Conservation (phyloP, 2,797 vertebrate genomes). For the Ficedula albicollis region DNA sequence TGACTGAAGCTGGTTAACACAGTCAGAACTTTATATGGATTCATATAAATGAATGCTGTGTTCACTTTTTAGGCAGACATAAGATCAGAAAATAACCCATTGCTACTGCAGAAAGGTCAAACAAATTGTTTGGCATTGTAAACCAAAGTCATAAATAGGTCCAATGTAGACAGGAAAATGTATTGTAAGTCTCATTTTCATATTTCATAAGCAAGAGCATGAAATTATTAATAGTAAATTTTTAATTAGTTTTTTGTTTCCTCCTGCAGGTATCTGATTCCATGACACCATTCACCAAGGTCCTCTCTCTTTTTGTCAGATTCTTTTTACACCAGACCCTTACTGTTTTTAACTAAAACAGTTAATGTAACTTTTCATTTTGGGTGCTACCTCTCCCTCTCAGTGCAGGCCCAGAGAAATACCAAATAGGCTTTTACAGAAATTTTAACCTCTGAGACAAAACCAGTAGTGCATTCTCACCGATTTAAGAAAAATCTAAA, state of each 20-base stretch:
- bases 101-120: neutral
- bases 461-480: neutral
- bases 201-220: neutral
- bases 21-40: neutral
- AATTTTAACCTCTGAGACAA: neutral
- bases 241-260: neutral
- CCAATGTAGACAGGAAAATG: neutral
- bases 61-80: neutral
- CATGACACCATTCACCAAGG: neutral
- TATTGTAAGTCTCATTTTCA: neutral
- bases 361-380: neutral
- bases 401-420: neutral
- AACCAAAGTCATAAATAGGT: neutral
- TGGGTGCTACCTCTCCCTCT: neutral
- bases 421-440: fast-evolving
- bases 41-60: neutral
- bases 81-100: neutral
- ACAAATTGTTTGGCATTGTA: neutral
- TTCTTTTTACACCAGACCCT: neutral
- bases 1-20: neutral
- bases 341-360: neutral
- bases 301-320: neutral
- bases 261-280: neutral
- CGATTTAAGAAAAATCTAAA: neutral
- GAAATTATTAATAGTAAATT: neutral